phyloP scores from a whole-genome alignment of 53 echinoderm and acorn worm species.

The Henricia sp. region DNA sequence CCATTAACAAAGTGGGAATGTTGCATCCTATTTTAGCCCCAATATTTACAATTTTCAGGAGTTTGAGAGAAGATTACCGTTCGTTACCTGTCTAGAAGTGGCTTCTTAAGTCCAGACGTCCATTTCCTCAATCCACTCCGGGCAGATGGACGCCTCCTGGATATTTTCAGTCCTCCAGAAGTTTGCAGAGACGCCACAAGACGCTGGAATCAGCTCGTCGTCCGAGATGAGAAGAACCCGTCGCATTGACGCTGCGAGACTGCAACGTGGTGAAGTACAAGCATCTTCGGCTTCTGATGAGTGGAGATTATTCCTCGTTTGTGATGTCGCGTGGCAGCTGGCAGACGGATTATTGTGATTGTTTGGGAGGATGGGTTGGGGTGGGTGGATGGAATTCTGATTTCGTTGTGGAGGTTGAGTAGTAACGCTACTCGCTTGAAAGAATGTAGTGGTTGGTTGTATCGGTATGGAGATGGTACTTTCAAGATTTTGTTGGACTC shows the following conservation, averaged over 20 bases:
- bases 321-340: not conserved
- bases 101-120: slow-evolving; percentile 44
- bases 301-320: not conserved
- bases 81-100: not conserved
- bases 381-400: not conserved
- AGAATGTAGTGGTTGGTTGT: not conserved
- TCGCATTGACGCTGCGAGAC: slow-evolving; percentile 19
- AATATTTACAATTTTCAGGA: too few relatives aligned
- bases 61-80: too few relatives aligned
- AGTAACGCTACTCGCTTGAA: not conserved
- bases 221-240: slow-evolving; percentile 58
- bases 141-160: slow-evolving; percentile 6
- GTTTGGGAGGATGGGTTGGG: not conserved
- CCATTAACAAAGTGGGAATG: too few relatives aligned
- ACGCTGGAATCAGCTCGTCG: slow-evolving; percentile 62
- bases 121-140: slow-evolving; percentile 54
- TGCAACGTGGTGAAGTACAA: not conserved
- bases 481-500: not conserved
- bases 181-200: slow-evolving; percentile 37
- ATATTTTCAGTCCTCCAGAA: slow-evolving; percentile 41
- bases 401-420: not conserved
- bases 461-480: too few relatives aligned
- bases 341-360: not conserved
- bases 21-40: too few relatives aligned
- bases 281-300: not conserved